Conservation (phyloP, 2,888 invertebrate species). For the Caenorhabditis sp. region DNA sequence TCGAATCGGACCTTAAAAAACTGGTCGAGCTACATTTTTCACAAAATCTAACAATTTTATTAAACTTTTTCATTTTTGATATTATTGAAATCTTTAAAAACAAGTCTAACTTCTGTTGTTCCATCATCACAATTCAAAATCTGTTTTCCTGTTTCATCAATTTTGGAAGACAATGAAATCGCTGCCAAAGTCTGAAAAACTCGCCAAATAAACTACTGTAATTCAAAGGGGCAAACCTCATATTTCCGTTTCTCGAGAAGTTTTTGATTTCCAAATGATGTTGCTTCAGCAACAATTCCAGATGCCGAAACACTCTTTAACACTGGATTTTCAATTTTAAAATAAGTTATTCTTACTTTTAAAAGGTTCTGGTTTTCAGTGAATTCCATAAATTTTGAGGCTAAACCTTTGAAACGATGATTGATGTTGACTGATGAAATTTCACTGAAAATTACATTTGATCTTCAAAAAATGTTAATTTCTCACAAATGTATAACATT, state of each 20-base stretch:
- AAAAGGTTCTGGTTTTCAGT: conserved; percentile 12
- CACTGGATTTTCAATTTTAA: too few relatives aligned
- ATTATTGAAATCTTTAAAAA: conserved; percentile 21
- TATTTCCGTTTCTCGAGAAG: conserved; percentile 22
- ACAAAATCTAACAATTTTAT: too few relatives aligned
- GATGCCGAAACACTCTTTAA: conserved; percentile 18
- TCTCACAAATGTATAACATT: conserved; percentile 34
- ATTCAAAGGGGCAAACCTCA: too few relatives aligned
- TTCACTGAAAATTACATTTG: conserved; percentile 40
- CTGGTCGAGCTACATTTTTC: too few relatives aligned
- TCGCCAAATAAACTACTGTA: conserved; percentile 8
- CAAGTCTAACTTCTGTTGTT: conserved; percentile 27
- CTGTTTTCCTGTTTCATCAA: conserved; percentile 19
- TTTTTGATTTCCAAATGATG: conserved; percentile 30
- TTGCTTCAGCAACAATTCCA: conserved; percentile 35
- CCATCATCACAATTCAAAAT: conserved; percentile 31
- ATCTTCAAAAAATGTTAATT: not conserved
- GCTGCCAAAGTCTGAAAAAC: conserved; percentile 25
- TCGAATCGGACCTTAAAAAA: too few relatives aligned
- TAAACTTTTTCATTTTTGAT: too few relatives aligned
- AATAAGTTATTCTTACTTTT: not conserved
- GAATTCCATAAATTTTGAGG: conserved; percentile 30
- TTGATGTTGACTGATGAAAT: conserved; percentile 22
- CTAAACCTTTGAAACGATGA: conserved; percentile 32
- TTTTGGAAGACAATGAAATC: conserved; percentile 18